Base-by-base conservation (phyloP, 92 coral and sea anemone species). In the Phenganax subtilis region DNA sequence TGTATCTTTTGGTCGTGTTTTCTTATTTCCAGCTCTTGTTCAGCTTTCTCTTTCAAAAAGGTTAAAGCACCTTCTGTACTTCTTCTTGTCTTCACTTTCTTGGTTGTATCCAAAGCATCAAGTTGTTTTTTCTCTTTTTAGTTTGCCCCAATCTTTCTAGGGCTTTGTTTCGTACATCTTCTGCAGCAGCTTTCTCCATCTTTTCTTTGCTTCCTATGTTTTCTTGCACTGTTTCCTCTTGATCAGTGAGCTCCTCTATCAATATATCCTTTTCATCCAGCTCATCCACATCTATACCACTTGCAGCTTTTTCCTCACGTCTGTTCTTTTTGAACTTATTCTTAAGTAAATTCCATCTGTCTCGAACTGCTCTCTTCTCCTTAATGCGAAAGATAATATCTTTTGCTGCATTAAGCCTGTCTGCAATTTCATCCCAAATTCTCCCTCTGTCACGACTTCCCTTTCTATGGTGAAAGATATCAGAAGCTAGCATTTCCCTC, bases 241-340 rank as follows among this genome's bases (percentile, higher is more conserved):
- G 15, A 68, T 80, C 64, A 57, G 77, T 76, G 20, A 85, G 78
- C 63, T 77, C 87, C 80, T 80, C 85, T 57, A 81, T 72, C 72
- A 85, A 30, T 52, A 67, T 29, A 51, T 80, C 82, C 51, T 85
- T 74, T 72, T 74, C 75, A 54, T 84, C 55, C 59, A 79, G 88
- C 65, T 73, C 76, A 8, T 73, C 62, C 57, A 85, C 85, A 58
- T 85, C 88, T 80, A 80, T 80, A 9, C 88, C 88, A 71, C 85
- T 80, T 52, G 85, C 85, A 37, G 44, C 76, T 75, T 80, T 57
- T 67, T 80, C 85, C 61, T 80, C 74, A 53, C 81, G 67, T 27
- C 73, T 80, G 61, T 71, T 80, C 85, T 61, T 85, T 56, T 85
- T 85, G 65, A 69, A 79, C 73, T 72, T 79, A 54, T 25, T 57